Conservation (phyloP, 2,113 vertebrate genomes). For the Ancistrus triradiatus region DNA sequence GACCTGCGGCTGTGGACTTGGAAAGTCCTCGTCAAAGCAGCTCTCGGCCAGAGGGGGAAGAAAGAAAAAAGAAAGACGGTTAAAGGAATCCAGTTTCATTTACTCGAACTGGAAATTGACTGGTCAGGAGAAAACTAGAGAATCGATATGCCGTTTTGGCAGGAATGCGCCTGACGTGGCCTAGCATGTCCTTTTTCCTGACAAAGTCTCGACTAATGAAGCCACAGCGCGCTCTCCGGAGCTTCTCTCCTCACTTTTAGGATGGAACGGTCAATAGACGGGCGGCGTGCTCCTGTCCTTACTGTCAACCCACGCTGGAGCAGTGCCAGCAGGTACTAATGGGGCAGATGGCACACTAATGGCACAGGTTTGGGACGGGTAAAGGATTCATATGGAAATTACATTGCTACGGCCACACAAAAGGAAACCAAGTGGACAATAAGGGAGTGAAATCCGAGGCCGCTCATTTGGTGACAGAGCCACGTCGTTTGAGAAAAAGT, state of each 20-base stretch:
- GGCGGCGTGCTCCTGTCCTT: constrained; percentile 3
- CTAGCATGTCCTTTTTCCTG: neutral
- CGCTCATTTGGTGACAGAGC: too few species aligned
- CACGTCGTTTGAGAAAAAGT: too few species aligned
- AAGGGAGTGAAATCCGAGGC: too few species aligned
- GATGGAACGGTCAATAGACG: constrained; percentile 47
- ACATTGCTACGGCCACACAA: constrained; percentile 1
- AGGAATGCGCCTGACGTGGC: constrained; percentile 21
- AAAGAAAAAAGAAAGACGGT: constrained; percentile 48
- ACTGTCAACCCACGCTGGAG: constrained; percentile 4
- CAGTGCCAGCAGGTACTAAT: constrained; percentile 33
- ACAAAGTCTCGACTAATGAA: neutral
- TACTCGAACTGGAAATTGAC: constrained; percentile 47
- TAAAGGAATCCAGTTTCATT: constrained; percentile 50
- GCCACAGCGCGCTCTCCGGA: constrained; percentile 20
- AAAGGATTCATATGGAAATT: constrained; percentile 25
- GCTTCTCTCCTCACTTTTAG: constrained; percentile 22
- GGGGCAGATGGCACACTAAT: constrained; percentile 22
- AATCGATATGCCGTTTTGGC: constrained; percentile 36
- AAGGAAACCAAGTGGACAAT: too few species aligned
- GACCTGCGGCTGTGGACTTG: constrained; percentile 37
- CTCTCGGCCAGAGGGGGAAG: constrained; percentile 49
- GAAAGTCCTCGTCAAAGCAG: constrained; percentile 47
- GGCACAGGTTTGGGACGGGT: constrained; percentile 11
- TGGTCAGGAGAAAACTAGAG: constrained; percentile 20